Evolutionary conservation across 2,888 invertebrate species (phyloP).

Genomic region (Psylliodes chrysocephalus): DNA sequence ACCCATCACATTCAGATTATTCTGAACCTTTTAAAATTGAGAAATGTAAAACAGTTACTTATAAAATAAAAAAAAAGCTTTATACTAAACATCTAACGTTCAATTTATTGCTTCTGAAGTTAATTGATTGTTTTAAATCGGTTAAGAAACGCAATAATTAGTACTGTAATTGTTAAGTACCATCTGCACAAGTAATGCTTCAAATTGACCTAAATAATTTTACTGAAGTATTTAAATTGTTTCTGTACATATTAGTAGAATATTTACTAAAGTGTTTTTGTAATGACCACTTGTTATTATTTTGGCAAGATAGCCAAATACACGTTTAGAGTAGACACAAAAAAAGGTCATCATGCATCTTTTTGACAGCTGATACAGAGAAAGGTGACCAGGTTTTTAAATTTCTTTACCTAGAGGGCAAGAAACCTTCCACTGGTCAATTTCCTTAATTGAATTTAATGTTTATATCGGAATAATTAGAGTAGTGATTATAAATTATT

Average conservation of each 20-base stretch:
- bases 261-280: background rate
- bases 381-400: background rate
- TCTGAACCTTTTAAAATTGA: too few species aligned
- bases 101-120: background rate
- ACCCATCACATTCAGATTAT: background rate
- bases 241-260: background rate
- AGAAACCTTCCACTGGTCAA: background rate
- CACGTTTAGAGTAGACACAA: background rate
- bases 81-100: background rate
- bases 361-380: constrained; percentile 25
- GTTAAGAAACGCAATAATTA: constrained; percentile 23
- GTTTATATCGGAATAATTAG: background rate
- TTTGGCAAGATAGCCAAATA: constrained; percentile 18
- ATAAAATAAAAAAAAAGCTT: background rate
- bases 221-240: background rate
- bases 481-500: background rate
- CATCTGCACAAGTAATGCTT: constrained; percentile 16
- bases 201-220: constrained; percentile 20
- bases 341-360: constrained; percentile 6
- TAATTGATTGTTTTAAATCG: constrained; percentile 17
- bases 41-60: background rate
- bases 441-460: background rate
- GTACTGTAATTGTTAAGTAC: constrained; percentile 15
- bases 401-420: background rate
- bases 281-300: constrained; percentile 25